Percentiles rank a stretch among this genome's conserved stretches.
phyloP scores from a whole-genome alignment of 2,888 invertebrate species.

The Entomobrya multifasciata region DNA sequence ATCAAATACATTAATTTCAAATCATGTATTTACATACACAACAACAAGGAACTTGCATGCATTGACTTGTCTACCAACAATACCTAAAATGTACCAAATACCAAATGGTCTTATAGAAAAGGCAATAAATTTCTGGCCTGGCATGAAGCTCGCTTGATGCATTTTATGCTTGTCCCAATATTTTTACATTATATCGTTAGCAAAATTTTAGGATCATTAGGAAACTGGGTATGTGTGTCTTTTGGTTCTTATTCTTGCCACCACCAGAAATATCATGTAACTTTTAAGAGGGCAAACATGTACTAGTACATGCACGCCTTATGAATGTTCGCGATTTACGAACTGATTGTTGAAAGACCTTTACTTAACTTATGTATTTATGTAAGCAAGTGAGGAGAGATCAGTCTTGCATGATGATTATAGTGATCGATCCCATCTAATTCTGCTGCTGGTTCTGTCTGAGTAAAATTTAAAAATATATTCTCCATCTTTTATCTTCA shows the following conservation, averaged over 20 bases:
- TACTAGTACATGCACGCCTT: not conserved
- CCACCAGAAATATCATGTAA: not conserved
- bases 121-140: not conserved
- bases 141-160: too few species aligned
- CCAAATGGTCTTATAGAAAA: not conserved
- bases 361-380: too few species aligned
- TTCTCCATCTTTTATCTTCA: too few species aligned
- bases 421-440: too few species aligned
- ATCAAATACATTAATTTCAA: slow-evolving; percentile 23
- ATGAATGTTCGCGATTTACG: slow-evolving; percentile 27
- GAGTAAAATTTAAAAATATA: too few species aligned
- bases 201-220: slow-evolving; percentile 61
- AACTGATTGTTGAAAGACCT: slow-evolving; percentile 12
- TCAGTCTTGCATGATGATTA: slow-evolving; percentile 30
- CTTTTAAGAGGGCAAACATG: not conserved
- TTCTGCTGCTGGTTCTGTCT: too few species aligned
- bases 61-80: not conserved
- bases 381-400: slow-evolving; percentile 41
- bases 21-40: not conserved
- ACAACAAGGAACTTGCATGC: not conserved
- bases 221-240: slow-evolving; percentile 69
- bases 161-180: not conserved
- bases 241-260: slow-evolving; percentile 31
- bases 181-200: not conserved
- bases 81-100: not conserved